phyloP scores from a whole-genome alignment of 2,888 invertebrate species.

The Cryptus armator region DNA sequence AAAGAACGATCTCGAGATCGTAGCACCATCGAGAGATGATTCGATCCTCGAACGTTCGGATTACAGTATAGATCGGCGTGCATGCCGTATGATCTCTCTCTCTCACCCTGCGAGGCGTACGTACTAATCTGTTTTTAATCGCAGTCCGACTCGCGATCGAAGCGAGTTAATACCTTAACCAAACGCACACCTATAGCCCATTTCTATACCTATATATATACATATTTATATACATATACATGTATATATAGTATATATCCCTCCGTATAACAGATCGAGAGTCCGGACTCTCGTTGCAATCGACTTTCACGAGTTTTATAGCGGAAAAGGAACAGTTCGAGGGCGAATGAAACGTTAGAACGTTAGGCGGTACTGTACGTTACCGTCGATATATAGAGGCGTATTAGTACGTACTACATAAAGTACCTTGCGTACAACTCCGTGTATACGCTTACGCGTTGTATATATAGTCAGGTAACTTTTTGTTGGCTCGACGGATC shows the following conservation, averaged over 20 bases:
- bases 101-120: constrained; percentile 56
- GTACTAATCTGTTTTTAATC: constrained; percentile 70
- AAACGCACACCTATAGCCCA: constrained; percentile 8
- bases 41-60: constrained; percentile 59
- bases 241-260: background rate
- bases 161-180: constrained; percentile 15
- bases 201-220: background rate
- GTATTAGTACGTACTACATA: constrained; percentile 64
- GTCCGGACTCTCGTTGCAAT: constrained; percentile 66
- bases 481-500: constrained; percentile 61
- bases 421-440: constrained; percentile 56
- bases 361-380: constrained; percentile 60
- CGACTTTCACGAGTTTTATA: constrained; percentile 70
- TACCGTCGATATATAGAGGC: constrained; percentile 29
- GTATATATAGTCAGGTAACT: constrained; percentile 57
- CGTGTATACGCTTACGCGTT: constrained; percentile 49
- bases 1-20: constrained; percentile 56
- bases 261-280: constrained; percentile 64
- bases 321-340: constrained; percentile 70
- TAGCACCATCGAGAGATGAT: constrained; percentile 57
- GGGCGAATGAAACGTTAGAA: constrained; percentile 70
- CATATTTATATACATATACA: too few relatives aligned
- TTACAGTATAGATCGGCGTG: constrained; percentile 48
- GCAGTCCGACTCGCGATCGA: constrained; percentile 62
- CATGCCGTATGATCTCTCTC: constrained; percentile 47